Evolutionary conservation across 1,140 invertebrate genomes (phyloP), one percentile per base, ranked within the genome.

Genomic region (Linepithema humile): DNA sequence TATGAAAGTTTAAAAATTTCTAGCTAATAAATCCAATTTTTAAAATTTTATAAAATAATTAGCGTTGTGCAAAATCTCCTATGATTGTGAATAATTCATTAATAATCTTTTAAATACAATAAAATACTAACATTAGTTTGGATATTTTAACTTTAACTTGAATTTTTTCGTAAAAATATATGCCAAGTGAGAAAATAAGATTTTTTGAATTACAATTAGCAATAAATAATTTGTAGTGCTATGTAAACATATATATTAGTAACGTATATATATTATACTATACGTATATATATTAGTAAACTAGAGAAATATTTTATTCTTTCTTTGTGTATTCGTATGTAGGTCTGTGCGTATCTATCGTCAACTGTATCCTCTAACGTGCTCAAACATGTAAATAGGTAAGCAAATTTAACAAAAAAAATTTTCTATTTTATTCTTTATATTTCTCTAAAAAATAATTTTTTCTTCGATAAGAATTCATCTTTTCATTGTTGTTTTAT

Each of bases 271-370:
- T 72, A 53, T 15, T 12, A 65, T 15, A 7, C 23, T 38, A 67
- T 29, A 62, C 9, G 50, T 20, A 23, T 20, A 20, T 55, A 20
- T 55, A 9, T n/a, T 12, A 26, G 20, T 38, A 64, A 23, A 38
- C 55, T 29, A 72, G 2, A 62, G 23, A 67, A 35, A 40, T 38
- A 5, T 67, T 65, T 53, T 65, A 29, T 77, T n/a, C 12, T 45
- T 45, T 15, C 40, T 43, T 12, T 12, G 10, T 45, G 15, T 45
- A 45, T 15, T 45, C 15, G 10, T 75, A 20, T 3, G 2, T 48
- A 88, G 86, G 23, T 78, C 1, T 88, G 82, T 5, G 64, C 32
- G 15, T 75, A 35, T 50, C 64, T 88, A 50, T 84, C 64, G 48
- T 73, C 85, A 17, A 84, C 38, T 7, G 40, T 84, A 23, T 48